phyloP scores from a whole-genome alignment of 1,140 invertebrate species.

The Hyposmocoma kahamanoa region DNA sequence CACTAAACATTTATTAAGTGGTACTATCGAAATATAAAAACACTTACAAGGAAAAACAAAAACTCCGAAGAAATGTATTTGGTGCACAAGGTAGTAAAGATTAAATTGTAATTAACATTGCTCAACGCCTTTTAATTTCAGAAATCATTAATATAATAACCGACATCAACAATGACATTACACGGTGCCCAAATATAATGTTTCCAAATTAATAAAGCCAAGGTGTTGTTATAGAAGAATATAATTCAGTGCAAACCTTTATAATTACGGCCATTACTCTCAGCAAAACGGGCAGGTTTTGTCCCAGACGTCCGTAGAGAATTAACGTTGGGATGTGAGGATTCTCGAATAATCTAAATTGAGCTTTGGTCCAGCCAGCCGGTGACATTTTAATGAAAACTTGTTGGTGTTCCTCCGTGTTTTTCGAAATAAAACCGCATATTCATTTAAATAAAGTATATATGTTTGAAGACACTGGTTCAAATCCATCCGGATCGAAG shows the following conservation, averaged over 20 bases:
- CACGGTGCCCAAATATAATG: conserved; percentile 4
- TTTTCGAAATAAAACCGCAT: too few species aligned
- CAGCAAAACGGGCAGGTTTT: conserved; percentile 8
- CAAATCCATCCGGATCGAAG: too few species aligned
- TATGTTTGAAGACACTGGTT: too few species aligned
- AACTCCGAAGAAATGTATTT: neutral
- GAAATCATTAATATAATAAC: conserved; percentile 8
- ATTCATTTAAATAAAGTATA: too few species aligned
- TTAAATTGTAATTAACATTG: neutral
- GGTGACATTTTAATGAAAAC: neutral
- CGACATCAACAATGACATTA: conserved; percentile 8
- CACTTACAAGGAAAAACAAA: neutral
- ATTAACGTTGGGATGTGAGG: conserved; percentile 1
- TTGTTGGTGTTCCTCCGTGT: too few species aligned
- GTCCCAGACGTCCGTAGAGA: neutral
- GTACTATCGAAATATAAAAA: neutral
- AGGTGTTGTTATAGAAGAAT: conserved; percentile 12
- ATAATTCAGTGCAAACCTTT: conserved; percentile 20
- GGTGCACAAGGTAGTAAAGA: neutral
- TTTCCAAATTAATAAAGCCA: conserved; percentile 7
- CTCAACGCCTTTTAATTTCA: neutral
- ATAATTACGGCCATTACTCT: conserved; percentile 22
- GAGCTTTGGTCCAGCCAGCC: neutral
- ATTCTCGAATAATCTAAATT: conserved; percentile 3
- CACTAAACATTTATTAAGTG: neutral